phyloP scores from a whole-genome alignment of 2,888 invertebrate genomes.

The Meteorus cinctellus region DNA sequence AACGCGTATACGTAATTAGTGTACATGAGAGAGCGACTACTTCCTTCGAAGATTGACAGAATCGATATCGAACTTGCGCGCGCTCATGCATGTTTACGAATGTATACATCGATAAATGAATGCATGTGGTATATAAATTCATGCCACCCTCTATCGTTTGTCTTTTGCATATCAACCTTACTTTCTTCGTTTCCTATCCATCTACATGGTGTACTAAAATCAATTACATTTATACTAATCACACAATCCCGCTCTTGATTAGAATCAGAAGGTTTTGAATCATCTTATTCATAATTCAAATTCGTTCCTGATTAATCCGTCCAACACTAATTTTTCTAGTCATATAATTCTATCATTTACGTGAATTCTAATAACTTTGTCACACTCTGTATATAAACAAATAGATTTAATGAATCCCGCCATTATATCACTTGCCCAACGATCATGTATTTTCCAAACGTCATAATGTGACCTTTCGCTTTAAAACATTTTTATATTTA shows the following conservation, averaged over 20 bases:
- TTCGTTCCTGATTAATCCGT: too few species aligned
- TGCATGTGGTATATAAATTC: not conserved
- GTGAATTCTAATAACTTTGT: too few species aligned
- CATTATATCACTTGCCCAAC: not conserved
- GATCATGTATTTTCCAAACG: not conserved
- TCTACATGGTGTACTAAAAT: not conserved
- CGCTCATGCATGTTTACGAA: not conserved
- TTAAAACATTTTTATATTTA: not conserved
- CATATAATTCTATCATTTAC: too few species aligned
- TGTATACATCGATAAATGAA: slow-evolving; percentile 6
- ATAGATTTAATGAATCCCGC: not conserved
- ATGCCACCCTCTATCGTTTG: slow-evolving; percentile 44
- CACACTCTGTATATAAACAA: too few species aligned
- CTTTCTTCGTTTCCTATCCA: slow-evolving; percentile 41
- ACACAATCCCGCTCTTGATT: too few species aligned
- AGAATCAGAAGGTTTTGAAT: too few species aligned
- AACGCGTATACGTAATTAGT: slow-evolving; percentile 57
- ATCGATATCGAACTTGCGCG: slow-evolving; percentile 54
- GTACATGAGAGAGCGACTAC: slow-evolving; percentile 54
- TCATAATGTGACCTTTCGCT: slow-evolving; percentile 4
- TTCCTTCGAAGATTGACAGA: slow-evolving; percentile 55
- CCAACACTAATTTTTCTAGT: too few species aligned
- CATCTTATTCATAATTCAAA: too few species aligned
- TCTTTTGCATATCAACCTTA: slow-evolving; percentile 23
- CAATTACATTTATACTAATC: too few species aligned